Conservation (phyloP, 2,888 invertebrate genomes). For the Steinernema carpocapsae region DNA sequence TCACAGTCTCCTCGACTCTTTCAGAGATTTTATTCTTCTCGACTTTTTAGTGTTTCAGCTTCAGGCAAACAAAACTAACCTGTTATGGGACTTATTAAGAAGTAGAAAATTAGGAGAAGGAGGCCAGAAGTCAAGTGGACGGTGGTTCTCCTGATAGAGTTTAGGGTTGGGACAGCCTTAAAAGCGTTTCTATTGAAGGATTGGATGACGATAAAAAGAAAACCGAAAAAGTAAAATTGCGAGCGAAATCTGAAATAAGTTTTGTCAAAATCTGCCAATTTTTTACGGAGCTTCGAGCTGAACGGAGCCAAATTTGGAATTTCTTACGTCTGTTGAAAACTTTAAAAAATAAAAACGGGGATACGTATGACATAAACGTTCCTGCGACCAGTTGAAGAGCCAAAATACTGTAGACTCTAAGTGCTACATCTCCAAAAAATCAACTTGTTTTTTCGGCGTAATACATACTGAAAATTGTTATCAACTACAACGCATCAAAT, state of each 20-base stretch:
- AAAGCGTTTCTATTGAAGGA: background rate
- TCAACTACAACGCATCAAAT: background rate
- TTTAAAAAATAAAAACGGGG: background rate
- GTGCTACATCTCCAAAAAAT: background rate
- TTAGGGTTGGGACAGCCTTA: background rate
- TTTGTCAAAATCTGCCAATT: too few relatives aligned
- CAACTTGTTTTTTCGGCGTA: background rate
- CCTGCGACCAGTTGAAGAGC: background rate
- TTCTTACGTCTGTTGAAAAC: background rate
- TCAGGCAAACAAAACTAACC: background rate
- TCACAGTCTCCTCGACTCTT: too few relatives aligned
- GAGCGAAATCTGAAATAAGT: background rate
- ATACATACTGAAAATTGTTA: background rate
- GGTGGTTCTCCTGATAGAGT: background rate
- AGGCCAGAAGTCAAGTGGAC: background rate
- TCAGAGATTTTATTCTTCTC: too few relatives aligned
- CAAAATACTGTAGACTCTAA: background rate
- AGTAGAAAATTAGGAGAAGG: background rate
- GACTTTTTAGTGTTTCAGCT: too few relatives aligned
- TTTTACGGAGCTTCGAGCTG: too few relatives aligned
- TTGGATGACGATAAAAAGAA: background rate
- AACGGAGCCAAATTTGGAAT: too few relatives aligned
- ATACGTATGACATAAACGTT: conserved; percentile 8
- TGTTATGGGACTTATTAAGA: background rate
- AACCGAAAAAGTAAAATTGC: background rate